Conservation (phyloP, 1,140 invertebrate species). For the Plodia interpunctella region DNA sequence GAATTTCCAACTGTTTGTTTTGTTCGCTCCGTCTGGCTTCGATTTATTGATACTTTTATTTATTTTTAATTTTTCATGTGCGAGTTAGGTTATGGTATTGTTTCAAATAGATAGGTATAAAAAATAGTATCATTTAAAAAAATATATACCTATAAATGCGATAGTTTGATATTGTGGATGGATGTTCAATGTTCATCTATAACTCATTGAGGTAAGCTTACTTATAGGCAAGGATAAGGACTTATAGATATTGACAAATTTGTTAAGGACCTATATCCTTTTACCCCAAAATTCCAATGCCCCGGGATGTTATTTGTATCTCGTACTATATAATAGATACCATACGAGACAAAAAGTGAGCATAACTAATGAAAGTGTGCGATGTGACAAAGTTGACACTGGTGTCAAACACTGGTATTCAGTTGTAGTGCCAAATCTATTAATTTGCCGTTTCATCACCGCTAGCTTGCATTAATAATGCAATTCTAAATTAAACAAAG, state of each 20-base stretch:
- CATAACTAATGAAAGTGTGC: conserved; percentile 63
- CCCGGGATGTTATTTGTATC: too few relatives aligned
- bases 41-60: neutral
- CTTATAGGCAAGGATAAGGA: too few relatives aligned
- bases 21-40: neutral
- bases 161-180: too few relatives aligned
- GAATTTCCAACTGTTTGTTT: conserved; percentile 14
- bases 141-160: too few relatives aligned
- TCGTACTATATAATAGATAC: neutral
- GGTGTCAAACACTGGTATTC: conserved; percentile 36
- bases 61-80: neutral
- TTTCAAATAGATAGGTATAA: too few relatives aligned
- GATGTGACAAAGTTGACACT: conserved; percentile 57
- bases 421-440: conserved; percentile 47
- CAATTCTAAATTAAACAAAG: conserved; percentile 38
- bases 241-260: too few relatives aligned
- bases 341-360: neutral
- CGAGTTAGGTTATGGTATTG: neutral
- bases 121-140: too few relatives aligned
- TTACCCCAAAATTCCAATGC: too few relatives aligned
- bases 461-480: conserved; percentile 63
- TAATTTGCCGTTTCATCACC: conserved; percentile 67
- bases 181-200: too few relatives aligned
- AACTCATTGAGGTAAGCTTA: too few relatives aligned
- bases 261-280: too few relatives aligned